phyloP scores from a whole-genome alignment of 2,888 invertebrate species.

The Candidula unifasciata region DNA sequence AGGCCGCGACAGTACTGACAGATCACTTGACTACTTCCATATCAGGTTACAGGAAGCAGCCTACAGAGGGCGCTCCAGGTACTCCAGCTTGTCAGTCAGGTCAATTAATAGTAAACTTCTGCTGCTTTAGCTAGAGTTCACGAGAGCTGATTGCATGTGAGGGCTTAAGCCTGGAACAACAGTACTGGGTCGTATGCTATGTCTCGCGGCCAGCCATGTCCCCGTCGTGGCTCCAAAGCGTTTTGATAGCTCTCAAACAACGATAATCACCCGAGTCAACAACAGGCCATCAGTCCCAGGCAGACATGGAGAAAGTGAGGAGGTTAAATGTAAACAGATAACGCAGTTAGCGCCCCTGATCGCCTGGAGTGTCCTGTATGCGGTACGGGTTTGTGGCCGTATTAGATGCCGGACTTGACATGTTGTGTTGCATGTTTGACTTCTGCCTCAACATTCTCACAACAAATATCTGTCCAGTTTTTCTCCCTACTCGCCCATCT shows the following conservation, averaged over 20 bases:
- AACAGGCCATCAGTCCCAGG: conserved; percentile 2
- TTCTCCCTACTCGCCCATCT: not conserved
- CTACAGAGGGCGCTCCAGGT: not conserved
- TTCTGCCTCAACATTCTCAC: not conserved
- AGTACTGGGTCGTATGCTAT: conserved; percentile 19
- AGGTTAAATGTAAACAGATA: conserved; percentile 28
- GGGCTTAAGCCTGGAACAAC: not conserved
- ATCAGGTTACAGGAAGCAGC: conserved; percentile 20
- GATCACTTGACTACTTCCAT: not conserved
- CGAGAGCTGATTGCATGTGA: conserved; percentile 11
- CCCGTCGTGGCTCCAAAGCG: conserved; percentile 13
- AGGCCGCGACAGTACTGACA: not conserved
- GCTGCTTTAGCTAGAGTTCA: not conserved
- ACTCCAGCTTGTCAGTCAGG: conserved; percentile 18
- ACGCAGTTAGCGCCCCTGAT: conserved; percentile 37
- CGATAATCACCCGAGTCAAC: conserved; percentile 42
- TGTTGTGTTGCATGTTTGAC: conserved; percentile 14
- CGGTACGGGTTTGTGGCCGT: not conserved
- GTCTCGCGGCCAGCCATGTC: not conserved
- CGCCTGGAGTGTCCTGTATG: not conserved
- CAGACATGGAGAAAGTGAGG: not conserved
- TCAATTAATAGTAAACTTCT: conserved; percentile 18
- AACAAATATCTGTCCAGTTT: not conserved
- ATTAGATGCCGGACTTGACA: not conserved
- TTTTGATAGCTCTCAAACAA: conserved; percentile 40